Evolutionary conservation across 2,888 invertebrate species (phyloP), one percentile per base, ranked within the genome.

Genomic region (Harmothoe impar): DNA sequence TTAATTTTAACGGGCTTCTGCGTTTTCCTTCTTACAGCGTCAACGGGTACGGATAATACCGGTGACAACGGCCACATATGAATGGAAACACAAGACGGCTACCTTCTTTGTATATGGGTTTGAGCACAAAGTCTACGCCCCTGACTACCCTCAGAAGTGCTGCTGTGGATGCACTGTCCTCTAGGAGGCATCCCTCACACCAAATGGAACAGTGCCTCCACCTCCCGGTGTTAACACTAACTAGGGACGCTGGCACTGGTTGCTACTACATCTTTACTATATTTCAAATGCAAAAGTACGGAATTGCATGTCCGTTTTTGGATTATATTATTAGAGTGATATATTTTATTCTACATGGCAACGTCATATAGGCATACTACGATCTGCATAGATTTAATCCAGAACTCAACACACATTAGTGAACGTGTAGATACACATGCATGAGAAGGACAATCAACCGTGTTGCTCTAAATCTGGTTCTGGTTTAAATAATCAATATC

Each of bases 71-170:
- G 95, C 94, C 10, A 91, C 93, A 77, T 95, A 95, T 93, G 93
- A 93, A 33, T 95, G 95, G 95, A 95, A 95, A 89, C 93, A 93
- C 25, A 91, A 92, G 1, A 90, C 93, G 15, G 93, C 92, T 10
- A 92, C 93, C 68, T 96, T 94, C 93, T 94, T 94, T 92, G 95
- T 96, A 31, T 96, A 95, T 93, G 96, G 96, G 3, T 94, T 94
- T 91, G 96, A 96, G 92, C 94, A 94, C 91, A 94, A 94, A 90
- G 95, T 96, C 12, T 93, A 95, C 91, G 95, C 95, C 12, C 95
- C 95, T 0, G 94, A 95, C 91, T 96, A 96, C 92, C 96, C 96
- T 0, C 95, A 95, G 91, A 94, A 94, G 88, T 95, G 95, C 91
- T 96, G 95, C 93, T 95, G 95, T 91, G 96, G 95, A 92, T 95